Conservation (phyloP, 2,113 vertebrate species). For the Upupa epops region DNA sequence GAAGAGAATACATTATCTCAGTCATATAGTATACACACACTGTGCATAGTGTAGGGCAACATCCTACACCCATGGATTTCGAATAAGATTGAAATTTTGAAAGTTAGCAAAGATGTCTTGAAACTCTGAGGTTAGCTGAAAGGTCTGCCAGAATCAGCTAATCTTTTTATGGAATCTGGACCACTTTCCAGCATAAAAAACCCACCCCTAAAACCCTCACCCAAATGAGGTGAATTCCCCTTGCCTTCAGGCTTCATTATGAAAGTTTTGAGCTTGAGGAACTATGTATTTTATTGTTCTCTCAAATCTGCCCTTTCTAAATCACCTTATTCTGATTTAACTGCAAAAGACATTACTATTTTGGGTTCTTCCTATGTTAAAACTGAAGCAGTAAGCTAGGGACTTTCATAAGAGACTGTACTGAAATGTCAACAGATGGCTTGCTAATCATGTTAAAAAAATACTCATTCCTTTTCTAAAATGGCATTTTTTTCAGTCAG, state of each 20-base stretch:
- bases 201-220: background rate
- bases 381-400: conserved; percentile 79
- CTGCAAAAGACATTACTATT: conserved; percentile 84
- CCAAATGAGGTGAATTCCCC: conserved; percentile 27
- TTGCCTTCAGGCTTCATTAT: conserved; percentile 45
- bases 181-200: background rate
- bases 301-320: conserved; percentile 74
- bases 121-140: conserved; percentile 30
- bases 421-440: conserved; percentile 85
- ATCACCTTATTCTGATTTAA: conserved; percentile 79
- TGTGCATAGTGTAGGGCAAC: background rate
- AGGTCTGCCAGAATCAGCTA: conserved; percentile 39
- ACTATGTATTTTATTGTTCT: conserved; percentile 66
- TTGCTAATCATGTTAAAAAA: conserved; percentile 85
- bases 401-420: conserved; percentile 81
- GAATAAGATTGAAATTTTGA: background rate
- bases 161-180: conserved; percentile 55
- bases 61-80: background rate
- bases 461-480: conserved; percentile 80
- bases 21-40: background rate
- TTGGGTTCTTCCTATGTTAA: conserved; percentile 79
- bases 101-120: background rate
- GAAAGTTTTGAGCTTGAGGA: conserved; percentile 49
- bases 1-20: background rate
- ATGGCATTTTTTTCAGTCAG: conserved; percentile 75